These are phyloP conservation scores for Taxidea taxus DNA, from an alignment of 2,113 vertebrate genomes.

Conservation along the genomic window DNA sequence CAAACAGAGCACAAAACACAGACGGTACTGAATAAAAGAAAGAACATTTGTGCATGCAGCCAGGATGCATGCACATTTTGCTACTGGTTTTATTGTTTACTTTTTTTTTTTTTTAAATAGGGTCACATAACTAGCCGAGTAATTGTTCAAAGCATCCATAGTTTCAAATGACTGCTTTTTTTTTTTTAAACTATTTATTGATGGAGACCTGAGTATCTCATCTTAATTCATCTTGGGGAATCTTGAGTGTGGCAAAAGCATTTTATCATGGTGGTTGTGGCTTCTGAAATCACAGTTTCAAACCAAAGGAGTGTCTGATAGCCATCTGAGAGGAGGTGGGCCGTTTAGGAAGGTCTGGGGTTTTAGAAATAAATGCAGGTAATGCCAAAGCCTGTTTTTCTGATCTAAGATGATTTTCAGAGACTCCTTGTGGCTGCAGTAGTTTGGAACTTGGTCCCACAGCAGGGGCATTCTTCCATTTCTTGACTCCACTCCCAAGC, in stretches of 20 bases:
- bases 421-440: background rate
- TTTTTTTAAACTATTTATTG: background rate
- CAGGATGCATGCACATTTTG: background rate
- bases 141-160: background rate
- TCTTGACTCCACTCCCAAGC: background rate
- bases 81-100: background rate
- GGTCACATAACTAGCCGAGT: background rate
- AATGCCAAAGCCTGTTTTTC: background rate
- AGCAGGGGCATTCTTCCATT: background rate
- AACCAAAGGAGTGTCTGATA: background rate
- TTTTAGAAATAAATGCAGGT: background rate
- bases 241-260: background rate
- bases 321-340: background rate
- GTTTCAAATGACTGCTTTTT: background rate
- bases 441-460: background rate
- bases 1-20: background rate
- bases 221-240: background rate
- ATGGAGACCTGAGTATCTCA: background rate
- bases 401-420: background rate
- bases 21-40: background rate
- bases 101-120: background rate
- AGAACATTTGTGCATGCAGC: background rate
- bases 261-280: background rate
- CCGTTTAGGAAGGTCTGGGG: background rate
- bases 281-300: constrained; percentile 1